Evolutionary conservation across 2,797 vertebrate genomes (phyloP).

Genomic region (Cossypha dichroa): DNA sequence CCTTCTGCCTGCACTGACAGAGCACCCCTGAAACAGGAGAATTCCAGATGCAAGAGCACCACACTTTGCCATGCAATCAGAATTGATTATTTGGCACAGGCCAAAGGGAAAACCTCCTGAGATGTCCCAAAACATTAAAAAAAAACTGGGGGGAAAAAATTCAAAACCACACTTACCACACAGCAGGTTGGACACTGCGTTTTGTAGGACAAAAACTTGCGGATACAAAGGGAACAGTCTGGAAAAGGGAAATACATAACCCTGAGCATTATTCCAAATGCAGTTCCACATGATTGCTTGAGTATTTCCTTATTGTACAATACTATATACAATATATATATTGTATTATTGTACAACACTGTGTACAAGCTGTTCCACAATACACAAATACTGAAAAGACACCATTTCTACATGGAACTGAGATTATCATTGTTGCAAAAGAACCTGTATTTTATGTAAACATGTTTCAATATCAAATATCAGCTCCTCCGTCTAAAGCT

Average conservation of each 20-base stretch:
- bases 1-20: not conserved
- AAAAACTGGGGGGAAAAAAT: not conserved
- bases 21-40: not conserved
- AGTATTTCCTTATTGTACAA: not conserved
- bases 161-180: conserved; percentile 79
- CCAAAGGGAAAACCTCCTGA: not conserved
- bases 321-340: too few species aligned
- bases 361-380: not conserved
- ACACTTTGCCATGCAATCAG: fast-evolving
- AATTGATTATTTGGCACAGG: not conserved
- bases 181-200: conserved; percentile 91
- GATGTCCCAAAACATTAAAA: not conserved
- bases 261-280: not conserved
- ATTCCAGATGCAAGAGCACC: not conserved
- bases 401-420: not conserved
- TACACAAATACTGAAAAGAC: fast-evolving
- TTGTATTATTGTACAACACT: not conserved
- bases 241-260: not conserved
- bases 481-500: not conserved
- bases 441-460: not conserved
- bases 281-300: not conserved
- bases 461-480: not conserved
- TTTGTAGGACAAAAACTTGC: conserved; percentile 92
- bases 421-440: not conserved
- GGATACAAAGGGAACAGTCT: conserved; percentile 97